Base-by-base conservation (phyloP, 2,888 invertebrate genomes). In the Chelonus formosanus region DNA sequence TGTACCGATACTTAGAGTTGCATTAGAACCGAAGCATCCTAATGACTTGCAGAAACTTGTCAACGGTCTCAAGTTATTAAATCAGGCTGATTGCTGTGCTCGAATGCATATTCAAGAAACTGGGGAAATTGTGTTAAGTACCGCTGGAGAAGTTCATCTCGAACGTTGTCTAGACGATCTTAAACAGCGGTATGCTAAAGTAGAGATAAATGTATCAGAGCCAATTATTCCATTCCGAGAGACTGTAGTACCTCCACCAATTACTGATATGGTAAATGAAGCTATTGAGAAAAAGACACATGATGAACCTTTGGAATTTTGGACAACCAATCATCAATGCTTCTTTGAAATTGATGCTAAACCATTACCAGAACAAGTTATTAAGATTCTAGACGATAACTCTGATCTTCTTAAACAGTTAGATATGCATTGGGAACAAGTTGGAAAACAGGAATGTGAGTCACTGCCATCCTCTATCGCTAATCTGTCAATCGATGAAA, bases 181-280 rank as follows among this genome's bases (percentile, higher is more conserved):
- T 61, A 91, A 89, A 88, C 87, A 86, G 67, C 89, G 90, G 72
- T 97, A 95, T 85, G 95, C 94, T 0, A 92, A 92, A 82, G 90
- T 95, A 67, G 92, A 94, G 58, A 86, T 98, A n/a, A 91, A 91
- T 70, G 95, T 95, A 0, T 98, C 98, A 0, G 91, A 93, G 78
- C 98, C 98, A 0, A 98, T 99, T 75, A 98, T 99, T 1, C 94
- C 98, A 4, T 96, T 98, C 79, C 88, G 95, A 73, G 99, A 99
- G 85, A 99, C 98, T 0, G 89, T 99, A 61, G 89, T 97, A 0
- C 89, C 89, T 10, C 91, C 91, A 20, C 94, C 93, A 0, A 92
- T 89, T 77, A 84, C 91, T 3, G 95, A 93, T 80, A 94, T 92
- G 92, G 92, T 94, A 0, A 94, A 93, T 80, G 95, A 95, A 87